These are phyloP conservation scores for Lasioglossum zephyrum DNA, from an alignment of 2,888 invertebrate species.

Conservation along the genomic window DNA sequence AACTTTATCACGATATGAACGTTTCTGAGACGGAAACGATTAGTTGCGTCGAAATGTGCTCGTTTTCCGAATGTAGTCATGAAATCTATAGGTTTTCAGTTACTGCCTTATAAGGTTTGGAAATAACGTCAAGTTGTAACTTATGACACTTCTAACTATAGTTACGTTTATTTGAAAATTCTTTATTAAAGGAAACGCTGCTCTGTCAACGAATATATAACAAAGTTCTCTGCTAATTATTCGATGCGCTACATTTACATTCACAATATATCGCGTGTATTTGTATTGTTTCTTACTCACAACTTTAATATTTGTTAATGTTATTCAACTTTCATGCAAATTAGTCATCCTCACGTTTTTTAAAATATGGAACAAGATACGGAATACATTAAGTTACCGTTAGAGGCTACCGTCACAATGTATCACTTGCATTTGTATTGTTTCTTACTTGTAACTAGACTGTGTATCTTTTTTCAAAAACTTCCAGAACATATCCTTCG, in stretches of 20 bases:
- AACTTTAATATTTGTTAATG: slow-evolving; percentile 2
- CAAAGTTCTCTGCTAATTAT: not conserved
- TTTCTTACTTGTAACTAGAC: too few species aligned
- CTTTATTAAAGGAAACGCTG: not conserved
- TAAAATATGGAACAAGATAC: slow-evolving; percentile 92
- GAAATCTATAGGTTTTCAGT: slow-evolving; percentile 5
- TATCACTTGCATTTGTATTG: too few species aligned
- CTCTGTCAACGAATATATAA: not conserved
- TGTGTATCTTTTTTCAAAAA: too few species aligned
- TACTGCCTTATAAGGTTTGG: slow-evolving; percentile 15
- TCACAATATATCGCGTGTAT: not conserved
- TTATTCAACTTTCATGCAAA: not conserved
- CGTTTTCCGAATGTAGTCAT: not conserved
- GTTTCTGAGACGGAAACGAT: not conserved
- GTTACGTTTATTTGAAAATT: not conserved
- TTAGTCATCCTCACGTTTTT: slow-evolving; percentile 38
- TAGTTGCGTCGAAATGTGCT: not conserved
- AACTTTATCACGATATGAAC: not conserved
- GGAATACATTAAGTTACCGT: slow-evolving; percentile 93
- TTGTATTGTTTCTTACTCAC: not conserved
- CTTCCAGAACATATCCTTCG: too few species aligned
- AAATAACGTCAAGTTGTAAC: slow-evolving; percentile 1
- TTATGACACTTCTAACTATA: slow-evolving; percentile 6
- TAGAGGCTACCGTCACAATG: slow-evolving; percentile 87
- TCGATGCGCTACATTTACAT: not conserved